Percentiles rank a stretch among this genome's conserved stretches.
phyloP scores from a whole-genome alignment of 2,797 vertebrate genomes.

The Acropternis orthonyx region DNA sequence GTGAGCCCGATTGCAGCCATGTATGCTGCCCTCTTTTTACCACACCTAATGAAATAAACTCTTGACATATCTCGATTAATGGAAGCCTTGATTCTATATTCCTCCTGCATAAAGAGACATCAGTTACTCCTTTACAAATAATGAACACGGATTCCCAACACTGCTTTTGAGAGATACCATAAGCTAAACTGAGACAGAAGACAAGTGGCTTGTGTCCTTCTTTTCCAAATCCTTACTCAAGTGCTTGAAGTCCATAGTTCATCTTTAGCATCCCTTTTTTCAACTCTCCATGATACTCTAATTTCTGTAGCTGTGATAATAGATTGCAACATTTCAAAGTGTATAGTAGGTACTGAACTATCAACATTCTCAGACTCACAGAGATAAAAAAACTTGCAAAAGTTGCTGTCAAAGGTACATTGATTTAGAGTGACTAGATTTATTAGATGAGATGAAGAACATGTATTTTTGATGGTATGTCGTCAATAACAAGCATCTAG shows the following conservation, averaged over 20 bases:
- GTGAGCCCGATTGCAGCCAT: neutral
- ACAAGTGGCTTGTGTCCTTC: neutral
- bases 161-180: neutral
- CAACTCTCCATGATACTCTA: neutral
- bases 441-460: neutral
- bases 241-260: too few species aligned
- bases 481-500: neutral
- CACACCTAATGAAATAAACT: neutral
- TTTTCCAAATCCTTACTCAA: neutral
- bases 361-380: neutral
- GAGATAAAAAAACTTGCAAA: neutral
- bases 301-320: neutral
- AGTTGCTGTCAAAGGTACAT: neutral
- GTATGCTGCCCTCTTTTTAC: neutral
- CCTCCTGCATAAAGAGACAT: neutral
- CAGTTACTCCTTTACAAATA: neutral
- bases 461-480: fast-evolving
- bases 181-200: neutral
- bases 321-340: neutral
- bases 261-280: neutral
- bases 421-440: neutral
- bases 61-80: neutral
- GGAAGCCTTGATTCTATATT: neutral
- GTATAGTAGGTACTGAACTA: neutral
- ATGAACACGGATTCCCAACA: neutral